Evolutionary conservation across 2,888 invertebrate genomes (phyloP).

Genomic region (Chloroclysta siterata): DNA sequence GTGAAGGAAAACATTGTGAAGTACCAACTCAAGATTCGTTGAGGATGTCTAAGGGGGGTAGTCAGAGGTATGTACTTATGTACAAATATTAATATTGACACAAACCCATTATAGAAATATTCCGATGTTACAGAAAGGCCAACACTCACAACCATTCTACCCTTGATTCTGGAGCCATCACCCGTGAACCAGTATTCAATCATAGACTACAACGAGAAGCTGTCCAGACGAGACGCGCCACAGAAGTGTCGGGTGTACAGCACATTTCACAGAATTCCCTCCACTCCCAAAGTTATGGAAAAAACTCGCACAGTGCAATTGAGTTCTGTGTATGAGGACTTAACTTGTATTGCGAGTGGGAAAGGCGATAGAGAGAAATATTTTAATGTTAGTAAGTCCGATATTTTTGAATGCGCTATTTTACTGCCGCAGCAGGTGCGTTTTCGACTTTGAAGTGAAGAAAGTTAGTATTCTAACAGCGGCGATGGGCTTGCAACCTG

Average conservation of each 20-base stretch:
- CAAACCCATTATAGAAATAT: background rate
- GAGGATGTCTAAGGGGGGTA: too few species aligned
- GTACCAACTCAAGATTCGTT: too few species aligned
- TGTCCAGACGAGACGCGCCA: constrained; percentile 55
- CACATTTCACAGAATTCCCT: constrained; percentile 62
- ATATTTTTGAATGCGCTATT: too few species aligned
- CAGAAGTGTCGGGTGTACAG: constrained; percentile 65
- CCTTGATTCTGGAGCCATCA: constrained; percentile 58
- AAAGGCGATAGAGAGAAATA: constrained; percentile 46
- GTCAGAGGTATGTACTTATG: too few species aligned
- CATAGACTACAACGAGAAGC: constrained; percentile 68
- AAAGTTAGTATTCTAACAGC: too few species aligned
- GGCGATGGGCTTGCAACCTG: too few species aligned
- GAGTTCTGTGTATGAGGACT: constrained; percentile 56
- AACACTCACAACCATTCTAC: constrained; percentile 53
- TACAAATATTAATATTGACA: too few species aligned
- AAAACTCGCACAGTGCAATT: constrained; percentile 44
- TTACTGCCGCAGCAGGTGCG: too few species aligned
- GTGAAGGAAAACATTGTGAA: too few species aligned
- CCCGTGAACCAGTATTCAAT: constrained; percentile 55
- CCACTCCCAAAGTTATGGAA: constrained; percentile 44
- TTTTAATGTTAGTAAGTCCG: constrained; percentile 59
- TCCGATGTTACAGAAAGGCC: constrained; percentile 56
- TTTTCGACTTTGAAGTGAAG: too few species aligned
- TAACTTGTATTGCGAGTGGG: constrained; percentile 55